Conservation (phyloP, 2,797 vertebrate species). For the Micropoecilia bifurca region DNA sequence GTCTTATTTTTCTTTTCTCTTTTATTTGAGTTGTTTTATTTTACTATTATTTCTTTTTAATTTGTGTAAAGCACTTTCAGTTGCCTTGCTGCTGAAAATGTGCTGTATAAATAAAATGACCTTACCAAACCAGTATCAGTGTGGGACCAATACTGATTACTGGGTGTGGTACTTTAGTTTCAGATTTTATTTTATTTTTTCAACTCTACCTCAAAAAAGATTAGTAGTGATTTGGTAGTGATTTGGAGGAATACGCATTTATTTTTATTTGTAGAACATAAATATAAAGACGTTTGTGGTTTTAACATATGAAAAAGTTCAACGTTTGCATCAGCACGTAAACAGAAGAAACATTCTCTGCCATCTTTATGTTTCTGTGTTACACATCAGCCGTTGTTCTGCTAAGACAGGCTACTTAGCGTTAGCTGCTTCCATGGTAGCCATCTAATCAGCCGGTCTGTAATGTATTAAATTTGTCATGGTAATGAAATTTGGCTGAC, state of each 20-base stretch:
- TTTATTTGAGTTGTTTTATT: too few relatives aligned
- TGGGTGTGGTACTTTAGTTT: too few relatives aligned
- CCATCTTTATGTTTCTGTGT: slow-evolving; percentile 4
- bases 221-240: background rate
- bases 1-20: too few relatives aligned
- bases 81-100: too few relatives aligned
- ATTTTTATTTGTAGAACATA: background rate
- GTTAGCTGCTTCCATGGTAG: slow-evolving; percentile 74
- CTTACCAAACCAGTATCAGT: too few relatives aligned
- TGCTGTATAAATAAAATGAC: too few relatives aligned
- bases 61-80: too few relatives aligned
- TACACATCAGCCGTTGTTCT: slow-evolving; percentile 2
- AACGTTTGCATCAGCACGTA: background rate
- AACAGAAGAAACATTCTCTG: slow-evolving; percentile 2
- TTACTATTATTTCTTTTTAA: too few relatives aligned
- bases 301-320: background rate
- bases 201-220: too few relatives aligned
- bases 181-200: too few relatives aligned
- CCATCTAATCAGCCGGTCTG: slow-evolving; percentile 60
- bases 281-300: background rate
- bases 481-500: slow-evolving; percentile 81
- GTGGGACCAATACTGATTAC: too few relatives aligned
- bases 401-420: slow-evolving; percentile 28
- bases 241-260: background rate
- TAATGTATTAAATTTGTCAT: slow-evolving; percentile 75